Percentiles rank a stretch among this genome's conserved stretches.
These are phyloP conservation scores for Tineola bisselliella DNA, from an alignment of 2,888 invertebrate species.

Conservation along the genomic window DNA sequence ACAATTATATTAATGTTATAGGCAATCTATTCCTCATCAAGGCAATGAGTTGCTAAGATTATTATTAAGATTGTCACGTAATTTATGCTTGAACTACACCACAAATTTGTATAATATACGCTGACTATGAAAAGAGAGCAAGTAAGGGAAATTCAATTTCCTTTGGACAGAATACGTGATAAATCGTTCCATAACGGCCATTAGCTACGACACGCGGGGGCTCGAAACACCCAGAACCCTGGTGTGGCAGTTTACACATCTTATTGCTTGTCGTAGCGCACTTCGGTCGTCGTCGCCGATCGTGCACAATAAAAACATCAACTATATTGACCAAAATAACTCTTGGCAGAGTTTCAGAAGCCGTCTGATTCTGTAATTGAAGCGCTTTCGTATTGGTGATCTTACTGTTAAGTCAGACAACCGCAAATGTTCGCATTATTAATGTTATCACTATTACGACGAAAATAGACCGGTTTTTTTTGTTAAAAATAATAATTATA, in stretches of 20 bases:
- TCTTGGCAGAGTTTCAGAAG: constrained; percentile 59
- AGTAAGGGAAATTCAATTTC: constrained; percentile 53
- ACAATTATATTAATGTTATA: background rate
- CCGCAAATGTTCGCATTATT: background rate
- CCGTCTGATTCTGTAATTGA: constrained; percentile 38
- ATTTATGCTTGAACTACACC: background rate
- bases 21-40: background rate
- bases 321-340: constrained; percentile 65
- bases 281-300: constrained; percentile 37
- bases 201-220: constrained; percentile 55
- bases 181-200: constrained; percentile 57
- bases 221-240: constrained; percentile 21
- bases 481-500: no score
- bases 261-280: constrained; percentile 52
- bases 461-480: no score
- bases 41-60: background rate
- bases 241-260: constrained; percentile 51
- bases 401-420: background rate
- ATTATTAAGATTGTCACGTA: background rate
- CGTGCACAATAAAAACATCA: constrained; percentile 67
- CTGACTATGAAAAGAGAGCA: constrained; percentile 24
- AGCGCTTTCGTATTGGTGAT: constrained; percentile 1
- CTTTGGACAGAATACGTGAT: constrained; percentile 54
- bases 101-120: background rate
- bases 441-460: no score